phyloP scores from a whole-genome alignment of 2,888 invertebrate genomes.

The Tipula vernalis region DNA sequence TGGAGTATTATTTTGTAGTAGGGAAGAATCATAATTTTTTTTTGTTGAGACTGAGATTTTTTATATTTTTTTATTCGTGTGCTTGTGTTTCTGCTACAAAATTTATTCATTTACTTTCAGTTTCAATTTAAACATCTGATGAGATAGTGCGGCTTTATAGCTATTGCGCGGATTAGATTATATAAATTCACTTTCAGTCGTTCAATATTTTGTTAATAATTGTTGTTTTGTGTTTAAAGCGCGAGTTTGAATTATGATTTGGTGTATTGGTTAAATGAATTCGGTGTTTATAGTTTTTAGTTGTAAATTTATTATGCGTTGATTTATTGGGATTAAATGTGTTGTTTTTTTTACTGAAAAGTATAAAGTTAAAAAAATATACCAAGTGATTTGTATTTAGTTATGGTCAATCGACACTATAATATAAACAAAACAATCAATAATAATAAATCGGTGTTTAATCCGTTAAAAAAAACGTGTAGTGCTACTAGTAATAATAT shows the following conservation, averaged over 20 bases:
- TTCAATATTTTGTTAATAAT: background rate
- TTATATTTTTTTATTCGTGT: background rate
- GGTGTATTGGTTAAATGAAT: background rate
- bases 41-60: background rate
- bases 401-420: background rate
- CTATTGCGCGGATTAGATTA: background rate
- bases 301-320: background rate
- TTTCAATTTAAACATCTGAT: background rate
- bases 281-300: background rate
- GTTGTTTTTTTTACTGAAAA: no score
- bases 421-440: background rate
- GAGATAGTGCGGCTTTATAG: background rate
- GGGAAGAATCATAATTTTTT: background rate
- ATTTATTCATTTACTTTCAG: background rate
- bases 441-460: background rate
- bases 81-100: background rate
- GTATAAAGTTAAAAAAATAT: background rate
- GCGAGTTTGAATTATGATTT: background rate
- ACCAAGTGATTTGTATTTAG: background rate
- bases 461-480: background rate
- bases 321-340: background rate
- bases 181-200: background rate
- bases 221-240: background rate
- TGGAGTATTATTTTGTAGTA: background rate
- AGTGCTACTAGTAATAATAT: background rate